These are phyloP conservation scores for Crossoptilon crossoptilon DNA, from an alignment of 2,797 vertebrate genomes.

Conservation along the genomic window DNA sequence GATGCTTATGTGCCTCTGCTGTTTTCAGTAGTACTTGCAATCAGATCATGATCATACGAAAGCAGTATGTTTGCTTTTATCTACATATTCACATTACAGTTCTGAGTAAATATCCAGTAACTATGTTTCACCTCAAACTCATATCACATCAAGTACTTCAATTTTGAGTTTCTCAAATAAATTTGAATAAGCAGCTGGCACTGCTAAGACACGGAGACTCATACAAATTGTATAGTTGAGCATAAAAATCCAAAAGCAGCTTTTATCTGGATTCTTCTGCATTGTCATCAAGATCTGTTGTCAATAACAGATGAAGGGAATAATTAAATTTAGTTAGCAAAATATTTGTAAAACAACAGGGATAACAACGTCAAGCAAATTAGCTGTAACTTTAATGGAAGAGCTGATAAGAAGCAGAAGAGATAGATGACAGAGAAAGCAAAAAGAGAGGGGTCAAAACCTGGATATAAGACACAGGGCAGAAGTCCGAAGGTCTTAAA, in stretches of 20 bases:
- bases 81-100: not conserved
- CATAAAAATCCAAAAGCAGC: not conserved
- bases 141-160: not conserved
- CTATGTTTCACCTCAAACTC: not conserved
- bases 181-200: not conserved
- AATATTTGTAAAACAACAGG: not conserved
- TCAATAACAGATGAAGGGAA: not conserved
- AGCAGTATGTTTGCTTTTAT: not conserved
- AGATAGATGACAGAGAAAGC: not conserved
- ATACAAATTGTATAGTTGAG: accelerated
- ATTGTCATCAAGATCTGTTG: not conserved
- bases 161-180: not conserved
- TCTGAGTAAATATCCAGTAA: not conserved
- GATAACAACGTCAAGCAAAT: not conserved
- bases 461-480: not conserved
- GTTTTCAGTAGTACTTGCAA: not conserved
- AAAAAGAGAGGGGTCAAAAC: not conserved
- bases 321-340: not conserved
- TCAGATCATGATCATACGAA: not conserved
- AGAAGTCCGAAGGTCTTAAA: not conserved
- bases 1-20: not conserved
- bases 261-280: not conserved
- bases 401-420: not conserved
- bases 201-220: not conserved
- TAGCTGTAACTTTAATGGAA: not conserved